Conservation (phyloP, 2,113 vertebrate species). For the Eidolon helvum region DNA sequence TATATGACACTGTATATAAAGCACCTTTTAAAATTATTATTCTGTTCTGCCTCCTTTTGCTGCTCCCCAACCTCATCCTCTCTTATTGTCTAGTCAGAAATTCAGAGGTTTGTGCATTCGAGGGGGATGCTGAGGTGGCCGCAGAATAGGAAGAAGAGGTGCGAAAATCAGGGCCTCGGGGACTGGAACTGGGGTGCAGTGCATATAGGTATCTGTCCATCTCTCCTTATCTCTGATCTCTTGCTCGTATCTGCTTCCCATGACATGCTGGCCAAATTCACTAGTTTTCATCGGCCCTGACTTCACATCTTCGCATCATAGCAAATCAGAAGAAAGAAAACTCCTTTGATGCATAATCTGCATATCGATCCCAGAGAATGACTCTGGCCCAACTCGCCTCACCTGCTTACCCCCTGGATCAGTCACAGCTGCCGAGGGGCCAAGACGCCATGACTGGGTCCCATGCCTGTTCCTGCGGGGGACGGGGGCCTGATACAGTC, state of each 20-base stretch:
- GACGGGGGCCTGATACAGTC: not conserved
- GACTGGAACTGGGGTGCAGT: not conserved
- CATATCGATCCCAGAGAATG: not conserved
- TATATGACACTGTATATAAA: not conserved
- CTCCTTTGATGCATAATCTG: not conserved
- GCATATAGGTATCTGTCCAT: not conserved
- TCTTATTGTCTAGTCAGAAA: not conserved
- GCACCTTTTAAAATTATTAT: not conserved
- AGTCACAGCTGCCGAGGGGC: not conserved
- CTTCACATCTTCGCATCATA: not conserved
- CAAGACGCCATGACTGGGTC: not conserved
- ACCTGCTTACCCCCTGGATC: not conserved
- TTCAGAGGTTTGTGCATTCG: not conserved
- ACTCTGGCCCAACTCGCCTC: not conserved
- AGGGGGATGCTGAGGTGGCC: not conserved
- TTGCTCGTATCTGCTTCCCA: not conserved
- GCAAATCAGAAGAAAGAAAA: not conserved
- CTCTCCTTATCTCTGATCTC: not conserved
- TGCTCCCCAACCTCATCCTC: not conserved
- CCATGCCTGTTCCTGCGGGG: not conserved
- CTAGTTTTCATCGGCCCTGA: not conserved
- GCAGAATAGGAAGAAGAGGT: not conserved
- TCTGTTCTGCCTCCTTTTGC: not conserved
- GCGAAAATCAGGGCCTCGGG: not conserved
- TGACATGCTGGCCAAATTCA: not conserved